Evolutionary conservation across 2,888 invertebrate genomes (phyloP), one percentile per base, ranked within the genome.

Genomic region (Zaprionus bogoriensis): DNA sequence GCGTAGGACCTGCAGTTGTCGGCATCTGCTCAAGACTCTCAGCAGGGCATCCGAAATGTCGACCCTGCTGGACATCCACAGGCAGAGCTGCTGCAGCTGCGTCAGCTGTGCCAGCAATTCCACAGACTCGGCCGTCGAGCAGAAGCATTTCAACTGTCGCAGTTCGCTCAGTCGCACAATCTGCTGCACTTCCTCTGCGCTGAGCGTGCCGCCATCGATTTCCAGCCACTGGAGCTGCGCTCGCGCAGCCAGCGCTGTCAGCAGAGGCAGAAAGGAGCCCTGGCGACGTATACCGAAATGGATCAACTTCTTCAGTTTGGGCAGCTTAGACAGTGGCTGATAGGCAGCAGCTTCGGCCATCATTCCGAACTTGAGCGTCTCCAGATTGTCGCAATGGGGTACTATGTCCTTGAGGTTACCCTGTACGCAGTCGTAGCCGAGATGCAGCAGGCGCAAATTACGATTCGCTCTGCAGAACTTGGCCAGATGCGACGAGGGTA

Each of bases 171-270:
- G 59, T 3, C 67, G 59, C 4, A 58, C 32, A 12, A 80, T 38
- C 41, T 86, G 81, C 9, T n/a, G 27, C 9, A 52, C 45, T 42
- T 80, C 79, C 32, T 59, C 41, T 3, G 30, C 4, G 23, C 45
- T 70, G 1, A 80, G 59, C 6, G 55, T 77, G 20, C 86, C 86
- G 4, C 80, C 86, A 20, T 80, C 74, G 17, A 80, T 86, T 20
- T 50, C 45, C 4, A 86, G 47, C 7, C 46, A 47, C 3, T 64
- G 45, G 2, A 80, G 38, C 20, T 77, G 74, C 0, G 57, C n/a
- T 19, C 51, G 62, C 12, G 2, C 19, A 9, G 61, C 65, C 45
- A 80, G 47, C 1, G 6, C 41, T 1, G 32, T 48, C 0, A 80
- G 84, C 7, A 80, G 32, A 1, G 61, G 70, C 45, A 50, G 50